Base-by-base conservation (phyloP, 2,888 invertebrate genomes). In the Yponomeuta plumbellus region DNA sequence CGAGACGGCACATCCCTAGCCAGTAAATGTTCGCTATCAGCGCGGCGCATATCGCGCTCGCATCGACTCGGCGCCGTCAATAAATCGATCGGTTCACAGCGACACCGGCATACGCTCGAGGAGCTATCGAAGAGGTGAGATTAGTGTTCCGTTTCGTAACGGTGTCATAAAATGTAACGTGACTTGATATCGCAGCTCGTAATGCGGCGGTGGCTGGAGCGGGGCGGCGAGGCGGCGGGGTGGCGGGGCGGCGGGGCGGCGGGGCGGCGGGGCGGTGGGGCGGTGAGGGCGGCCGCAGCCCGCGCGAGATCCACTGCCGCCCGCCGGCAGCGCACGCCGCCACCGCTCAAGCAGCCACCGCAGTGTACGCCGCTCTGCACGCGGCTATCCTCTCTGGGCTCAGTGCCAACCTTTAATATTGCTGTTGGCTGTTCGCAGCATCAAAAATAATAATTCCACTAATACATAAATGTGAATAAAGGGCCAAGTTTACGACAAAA, bases 131-230 rank as follows among this genome's bases (percentile, higher is more conserved):
- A 52, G 44, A 52, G 44, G 44, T 44, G 44, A 52, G 44, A 52
- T 52, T 52, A 52, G 44, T 52, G 44, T 52, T 52, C 44, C 44
- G 44, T 17, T 52, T 17, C 17, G 44, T 17, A 52, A 52, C 44
- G 44, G 44, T 17, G 44, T 17, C 44, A 52, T 52, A 52, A 52
- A 52, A 52, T 52, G 44, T 52, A 52, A 52, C 44, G 44, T 52
- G 44, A 52, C 44, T 13, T 52, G 44, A 52, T 52, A 52, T 52
- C 44, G 44, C 44, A 52, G 44, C 44, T 52, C 44, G 44, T 52
- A 52, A 34, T 34, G 44, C 44, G 44, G 3, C 17, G 44, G 3
- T 11, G 6, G 44, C 44, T 11, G 44, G 44, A 52, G 3, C 17
- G 44, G 44, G 44, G 44, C 44, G 17, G 17, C 44, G 1, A 10